Conservation (phyloP, 2,797 vertebrate genomes). For the Crenuchus spilurus region DNA sequence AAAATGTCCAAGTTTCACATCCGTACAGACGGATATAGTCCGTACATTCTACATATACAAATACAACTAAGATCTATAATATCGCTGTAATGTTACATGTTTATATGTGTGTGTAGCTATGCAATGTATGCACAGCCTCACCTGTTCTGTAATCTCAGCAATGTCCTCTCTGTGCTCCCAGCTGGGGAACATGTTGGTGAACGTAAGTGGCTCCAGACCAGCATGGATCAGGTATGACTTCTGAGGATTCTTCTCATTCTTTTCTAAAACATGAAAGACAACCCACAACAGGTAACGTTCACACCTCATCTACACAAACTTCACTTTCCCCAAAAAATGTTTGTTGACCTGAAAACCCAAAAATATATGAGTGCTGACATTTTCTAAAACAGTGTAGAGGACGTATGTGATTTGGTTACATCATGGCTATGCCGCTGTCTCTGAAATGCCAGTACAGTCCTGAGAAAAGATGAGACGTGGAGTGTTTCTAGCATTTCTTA, state of each 20-base stretch:
- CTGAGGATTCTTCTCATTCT: slow-evolving; percentile 89
- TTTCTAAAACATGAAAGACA: slow-evolving; percentile 74
- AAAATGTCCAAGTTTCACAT: too few species aligned
- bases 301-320: too few species aligned
- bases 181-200: slow-evolving; percentile 98
- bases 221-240: slow-evolving; percentile 98
- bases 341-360: too few species aligned
- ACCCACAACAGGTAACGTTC: background rate
- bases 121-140: slow-evolving; percentile 61
- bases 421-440: too few species aligned
- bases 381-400: too few species aligned
- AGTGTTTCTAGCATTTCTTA: background rate
- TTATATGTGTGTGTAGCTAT: background rate
- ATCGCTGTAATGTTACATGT: background rate
- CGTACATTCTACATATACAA: too few species aligned
- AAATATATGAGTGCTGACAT: too few species aligned
- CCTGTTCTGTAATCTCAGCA: slow-evolving; percentile 95
- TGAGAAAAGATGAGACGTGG: too few species aligned
- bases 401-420: too few species aligned
- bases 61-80: too few species aligned
- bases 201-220: slow-evolving; percentile 95
- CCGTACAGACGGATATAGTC: too few species aligned
- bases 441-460: too few species aligned
- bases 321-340: background rate
- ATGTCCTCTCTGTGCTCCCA: slow-evolving; percentile 98